Evolutionary conservation across 2,888 invertebrate genomes (phyloP).

Genomic region (Empis stercorea): DNA sequence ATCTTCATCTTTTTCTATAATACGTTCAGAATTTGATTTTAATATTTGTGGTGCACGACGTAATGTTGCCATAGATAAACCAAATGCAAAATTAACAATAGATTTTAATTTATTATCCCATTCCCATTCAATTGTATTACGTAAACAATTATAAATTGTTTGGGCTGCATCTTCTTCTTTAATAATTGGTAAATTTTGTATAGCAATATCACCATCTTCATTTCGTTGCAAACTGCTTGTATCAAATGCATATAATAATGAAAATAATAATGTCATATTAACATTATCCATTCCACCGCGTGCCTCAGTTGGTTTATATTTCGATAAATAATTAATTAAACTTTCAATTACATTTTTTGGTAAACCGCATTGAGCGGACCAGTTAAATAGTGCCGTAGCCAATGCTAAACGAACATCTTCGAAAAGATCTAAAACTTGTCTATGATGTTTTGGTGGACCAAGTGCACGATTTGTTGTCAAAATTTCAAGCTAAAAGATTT

Average conservation of each 20-base stretch:
- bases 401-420: slow-evolving; percentile 55
- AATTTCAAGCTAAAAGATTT: slow-evolving; percentile 45
- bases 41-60: slow-evolving; percentile 44
- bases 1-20: slow-evolving; percentile 62
- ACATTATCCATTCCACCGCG: slow-evolving; percentile 67
- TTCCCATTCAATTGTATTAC: slow-evolving; percentile 18
- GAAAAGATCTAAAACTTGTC: slow-evolving; percentile 62
- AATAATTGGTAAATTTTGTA: slow-evolving; percentile 53
- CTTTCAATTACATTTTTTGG: slow-evolving; percentile 55
- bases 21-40: slow-evolving; percentile 39
- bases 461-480: slow-evolving; percentile 78
- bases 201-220: slow-evolving; percentile 62
- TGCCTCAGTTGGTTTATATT: slow-evolving; percentile 37
- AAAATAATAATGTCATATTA: slow-evolving; percentile 66
- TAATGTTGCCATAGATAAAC: slow-evolving; percentile 51
- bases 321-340: slow-evolving; percentile 37
- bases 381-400: slow-evolving; percentile 63
- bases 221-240: slow-evolving; percentile 61
- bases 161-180: slow-evolving; percentile 46
- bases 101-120: slow-evolving; percentile 35
- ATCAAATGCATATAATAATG: slow-evolving; percentile 71
- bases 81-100: slow-evolving; percentile 54
- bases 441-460: slow-evolving; percentile 73
- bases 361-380: slow-evolving; percentile 65
- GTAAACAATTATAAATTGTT: slow-evolving; percentile 39